Conservation (phyloP, 2,888 invertebrate genomes). For the Plebejus melissa region DNA sequence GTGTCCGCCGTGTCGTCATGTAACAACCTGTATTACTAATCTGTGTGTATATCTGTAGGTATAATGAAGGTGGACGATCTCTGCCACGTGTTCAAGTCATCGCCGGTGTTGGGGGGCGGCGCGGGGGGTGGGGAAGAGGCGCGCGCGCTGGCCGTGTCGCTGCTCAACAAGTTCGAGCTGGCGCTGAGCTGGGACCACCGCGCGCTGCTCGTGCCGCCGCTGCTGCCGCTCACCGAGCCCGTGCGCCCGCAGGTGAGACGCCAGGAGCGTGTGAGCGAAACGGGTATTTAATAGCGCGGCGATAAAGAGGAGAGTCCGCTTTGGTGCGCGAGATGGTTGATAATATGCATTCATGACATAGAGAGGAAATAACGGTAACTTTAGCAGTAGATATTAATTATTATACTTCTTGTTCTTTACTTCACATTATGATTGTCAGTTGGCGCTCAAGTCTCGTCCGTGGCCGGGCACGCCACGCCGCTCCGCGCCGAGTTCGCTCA, state of each 20-base stretch:
- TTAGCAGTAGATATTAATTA: too few relatives aligned
- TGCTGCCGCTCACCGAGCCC: slow-evolving; percentile 84
- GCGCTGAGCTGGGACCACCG: slow-evolving; percentile 97
- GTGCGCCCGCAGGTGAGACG: slow-evolving; percentile 46
- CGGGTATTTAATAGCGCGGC: not conserved
- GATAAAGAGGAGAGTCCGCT: too few relatives aligned
- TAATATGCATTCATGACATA: too few relatives aligned
- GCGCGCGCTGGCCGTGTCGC: slow-evolving; percentile 90
- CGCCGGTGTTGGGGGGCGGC: slow-evolving; percentile 82
- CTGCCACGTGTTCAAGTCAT: slow-evolving; percentile 94
- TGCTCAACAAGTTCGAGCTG: slow-evolving; percentile 98
- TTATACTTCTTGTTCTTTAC: too few relatives aligned
- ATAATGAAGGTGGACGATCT: slow-evolving; percentile 97
- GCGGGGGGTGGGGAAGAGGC: slow-evolving; percentile 75
- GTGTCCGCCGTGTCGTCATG: too few relatives aligned
- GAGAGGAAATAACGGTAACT: too few relatives aligned
- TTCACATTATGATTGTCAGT: slow-evolving; percentile 37
- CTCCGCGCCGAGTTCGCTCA: slow-evolving; percentile 40
- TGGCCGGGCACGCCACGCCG: slow-evolving; percentile 49
- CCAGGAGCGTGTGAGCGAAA: not conserved
- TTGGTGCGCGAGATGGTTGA: too few relatives aligned
- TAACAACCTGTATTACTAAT: too few relatives aligned
- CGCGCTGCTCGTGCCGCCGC: slow-evolving; percentile 93
- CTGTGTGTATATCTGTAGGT: slow-evolving; percentile 55
- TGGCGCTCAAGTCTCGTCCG: slow-evolving; percentile 51